Evolutionary conservation across 2,888 invertebrate genomes (phyloP).

Genomic region (Halocaridina rubra): DNA sequence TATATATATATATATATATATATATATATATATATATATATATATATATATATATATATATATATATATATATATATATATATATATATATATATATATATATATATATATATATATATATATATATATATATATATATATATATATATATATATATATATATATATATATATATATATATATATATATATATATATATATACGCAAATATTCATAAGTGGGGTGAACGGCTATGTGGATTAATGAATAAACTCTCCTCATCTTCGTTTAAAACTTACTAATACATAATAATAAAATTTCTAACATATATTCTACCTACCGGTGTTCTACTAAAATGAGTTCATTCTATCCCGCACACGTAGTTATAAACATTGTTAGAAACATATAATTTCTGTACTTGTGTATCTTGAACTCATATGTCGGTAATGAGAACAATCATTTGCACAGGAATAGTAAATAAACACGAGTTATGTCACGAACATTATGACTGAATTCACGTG

Average conservation of each 20-base stretch:
- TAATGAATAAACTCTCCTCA: too few species aligned
- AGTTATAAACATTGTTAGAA: too few species aligned
- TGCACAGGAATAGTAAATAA: not conserved
- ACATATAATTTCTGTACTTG: too few species aligned
- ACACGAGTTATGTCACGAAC: not conserved
- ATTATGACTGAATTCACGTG: too few species aligned
- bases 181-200: conserved; percentile 30
- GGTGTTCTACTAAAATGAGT: too few species aligned
- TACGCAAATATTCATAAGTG: not conserved
- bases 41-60: not conserved
- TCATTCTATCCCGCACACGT: too few species aligned
- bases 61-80: not conserved
- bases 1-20: conserved; percentile 1
- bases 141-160: not conserved
- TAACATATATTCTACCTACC: not conserved
- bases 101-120: not conserved
- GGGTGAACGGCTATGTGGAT: not conserved
- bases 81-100: not conserved
- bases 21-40: conserved; percentile 13
- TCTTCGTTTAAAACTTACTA: not conserved
- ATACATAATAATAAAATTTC: not conserved
- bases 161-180: conserved; percentile 29
- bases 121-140: not conserved
- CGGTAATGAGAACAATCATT: not conserved
- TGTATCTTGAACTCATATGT: not conserved